Evolutionary conservation across 2,888 invertebrate species (phyloP).

Genomic region (Rhorus exstirpatorius): DNA sequence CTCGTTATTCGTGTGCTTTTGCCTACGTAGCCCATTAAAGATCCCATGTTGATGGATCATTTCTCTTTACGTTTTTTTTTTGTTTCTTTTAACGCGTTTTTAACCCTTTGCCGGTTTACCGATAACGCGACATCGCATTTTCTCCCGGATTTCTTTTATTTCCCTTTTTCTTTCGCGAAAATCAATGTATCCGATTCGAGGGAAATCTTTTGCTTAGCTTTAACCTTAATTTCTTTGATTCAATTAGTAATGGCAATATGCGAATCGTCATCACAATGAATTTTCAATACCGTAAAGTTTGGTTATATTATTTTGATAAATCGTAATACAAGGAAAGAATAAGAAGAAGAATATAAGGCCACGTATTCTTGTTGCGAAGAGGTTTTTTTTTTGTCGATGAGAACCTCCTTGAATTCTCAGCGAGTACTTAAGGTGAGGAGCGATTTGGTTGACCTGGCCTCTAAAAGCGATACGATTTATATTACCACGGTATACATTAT

Average conservation of each 20-base stretch:
- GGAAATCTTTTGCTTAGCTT: too few species aligned
- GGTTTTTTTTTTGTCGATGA: neutral
- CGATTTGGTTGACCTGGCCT: slow-evolving; percentile 65
- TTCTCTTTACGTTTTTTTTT: slow-evolving; percentile 39
- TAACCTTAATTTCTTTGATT: too few species aligned
- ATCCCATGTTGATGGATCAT: slow-evolving; percentile 64
- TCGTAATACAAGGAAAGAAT: too few species aligned
- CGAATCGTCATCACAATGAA: too few species aligned
- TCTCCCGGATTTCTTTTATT: neutral
- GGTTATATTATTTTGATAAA: neutral
- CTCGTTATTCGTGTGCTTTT: slow-evolving; percentile 32
- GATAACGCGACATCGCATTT: slow-evolving; percentile 36
- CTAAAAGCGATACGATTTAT: slow-evolving; percentile 54
- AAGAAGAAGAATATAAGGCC: neutral
- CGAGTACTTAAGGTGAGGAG: slow-evolving; percentile 30
- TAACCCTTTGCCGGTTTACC: slow-evolving; percentile 36
- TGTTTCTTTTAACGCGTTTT: slow-evolving; percentile 54
- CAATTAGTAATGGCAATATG: too few species aligned
- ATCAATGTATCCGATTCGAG: neutral
- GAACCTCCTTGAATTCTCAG: neutral
- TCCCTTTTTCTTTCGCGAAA: slow-evolving; percentile 2
- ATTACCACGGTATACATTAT: slow-evolving; percentile 51
- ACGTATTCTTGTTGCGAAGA: neutral
- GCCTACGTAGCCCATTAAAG: slow-evolving; percentile 60
- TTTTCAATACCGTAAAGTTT: neutral